Percentiles rank a stretch among this genome's conserved stretches.
Conservation (phyloP, 2,888 invertebrate species). For the Drosophila tripunctata region DNA sequence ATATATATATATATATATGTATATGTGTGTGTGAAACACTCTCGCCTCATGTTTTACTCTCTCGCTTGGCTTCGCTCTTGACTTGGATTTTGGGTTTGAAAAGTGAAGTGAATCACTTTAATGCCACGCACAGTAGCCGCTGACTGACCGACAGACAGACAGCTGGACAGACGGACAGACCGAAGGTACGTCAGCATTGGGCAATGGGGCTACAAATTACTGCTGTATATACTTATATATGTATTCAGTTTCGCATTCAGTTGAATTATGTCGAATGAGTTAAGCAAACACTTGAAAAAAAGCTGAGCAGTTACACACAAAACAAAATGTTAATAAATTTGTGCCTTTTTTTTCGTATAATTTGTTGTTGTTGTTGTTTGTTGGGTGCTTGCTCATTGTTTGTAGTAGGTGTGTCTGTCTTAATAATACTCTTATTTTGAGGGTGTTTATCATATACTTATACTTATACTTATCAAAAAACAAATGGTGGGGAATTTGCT, state of each 20-base stretch:
- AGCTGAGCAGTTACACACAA: slow-evolving; percentile 7
- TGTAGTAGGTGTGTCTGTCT: slow-evolving; percentile 62
- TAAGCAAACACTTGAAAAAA: slow-evolving; percentile 53
- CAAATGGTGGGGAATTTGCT: slow-evolving; percentile 27
- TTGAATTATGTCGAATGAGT: slow-evolving; percentile 74
- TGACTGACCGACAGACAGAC: slow-evolving; percentile 37
- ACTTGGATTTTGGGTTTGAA: slow-evolving; percentile 55
- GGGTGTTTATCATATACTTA: slow-evolving; percentile 34
- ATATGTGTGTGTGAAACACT: slow-evolving; percentile 42
- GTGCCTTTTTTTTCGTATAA: background rate
- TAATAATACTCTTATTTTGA: slow-evolving; percentile 14
- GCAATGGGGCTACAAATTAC: slow-evolving; percentile 68
- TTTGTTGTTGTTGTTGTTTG: background rate
- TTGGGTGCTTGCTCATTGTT: slow-evolving; percentile 23
- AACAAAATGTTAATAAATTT: slow-evolving; percentile 29
- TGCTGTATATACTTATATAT: slow-evolving; percentile 28
- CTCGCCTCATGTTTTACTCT: slow-evolving; percentile 46
- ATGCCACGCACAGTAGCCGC: slow-evolving; percentile 56
- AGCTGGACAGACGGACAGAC: slow-evolving; percentile 25
- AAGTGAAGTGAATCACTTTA: slow-evolving; percentile 77
- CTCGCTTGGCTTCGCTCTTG: slow-evolving; percentile 53
- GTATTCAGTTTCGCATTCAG: slow-evolving; percentile 38
- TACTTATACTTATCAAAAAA: background rate
- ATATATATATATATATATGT: background rate
- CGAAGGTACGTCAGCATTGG: slow-evolving; percentile 25